Evolutionary conservation across 2,113 vertebrate genomes (phyloP), one percentile per base, ranked within the genome.

Genomic region (Trochalopteron elliotii): DNA sequence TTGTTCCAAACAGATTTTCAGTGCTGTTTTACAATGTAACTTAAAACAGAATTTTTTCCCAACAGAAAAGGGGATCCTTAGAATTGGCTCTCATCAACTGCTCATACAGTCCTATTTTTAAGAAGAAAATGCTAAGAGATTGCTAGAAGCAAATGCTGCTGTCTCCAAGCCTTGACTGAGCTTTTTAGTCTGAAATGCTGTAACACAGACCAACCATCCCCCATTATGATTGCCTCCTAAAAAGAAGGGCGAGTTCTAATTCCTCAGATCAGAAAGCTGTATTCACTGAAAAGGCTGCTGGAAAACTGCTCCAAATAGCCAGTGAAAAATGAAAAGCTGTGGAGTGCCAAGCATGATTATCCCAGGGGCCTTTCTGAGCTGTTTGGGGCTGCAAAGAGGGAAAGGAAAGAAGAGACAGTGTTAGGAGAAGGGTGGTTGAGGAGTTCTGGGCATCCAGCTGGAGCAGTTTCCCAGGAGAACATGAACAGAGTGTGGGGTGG

Each of bases 251-350:
- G 57, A 56, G 16, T 70, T 70, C 53, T 57, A 3, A 84, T 89
- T 84, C 30, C 49, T 65, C 50, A 75, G 82, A 82, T 42, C 74
- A 90, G 74, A 91, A 67, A 93, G 78, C 82, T 90, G 22, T 22
- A 33, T 53, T 84, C 50, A 39, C 47, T 67, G 44, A 45, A 89
- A 75, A 61, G 74, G 39, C 50, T 72, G 52, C 22, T 67, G 53
- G 25, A 60, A 84, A 96, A 50, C 65, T 78, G 28, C 82, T 91
- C 45, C 49, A 82, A 53, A 75, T 23, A 53, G 56, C 15, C 79
- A 65, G 72, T 14, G 88, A 33, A 87, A 90, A 40, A 78, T 81
- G 85, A 96, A 75, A 93, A 78, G 85, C 85, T 75, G 25, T 45
- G 39, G 70, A 89, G 56, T 50, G 52, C 35, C 39, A 87, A 61